Conservation (phyloP, 2,113 vertebrate genomes). For the Salvelinus fontinalis region DNA sequence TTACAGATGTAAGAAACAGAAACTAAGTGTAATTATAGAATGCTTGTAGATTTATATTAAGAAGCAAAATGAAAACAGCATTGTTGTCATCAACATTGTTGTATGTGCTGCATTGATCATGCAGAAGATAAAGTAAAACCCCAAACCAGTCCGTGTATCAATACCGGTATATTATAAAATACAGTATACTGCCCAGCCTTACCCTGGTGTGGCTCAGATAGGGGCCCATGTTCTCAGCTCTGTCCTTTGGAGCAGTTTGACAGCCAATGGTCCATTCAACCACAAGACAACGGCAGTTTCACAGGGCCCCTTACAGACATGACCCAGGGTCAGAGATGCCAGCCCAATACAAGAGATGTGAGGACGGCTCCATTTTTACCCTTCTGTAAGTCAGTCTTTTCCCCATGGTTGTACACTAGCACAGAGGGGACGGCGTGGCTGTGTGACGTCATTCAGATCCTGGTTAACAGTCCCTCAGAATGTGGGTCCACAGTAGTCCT, state of each 20-base stretch:
- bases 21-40: too few species aligned
- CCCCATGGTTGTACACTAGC: neutral
- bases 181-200: too few species aligned
- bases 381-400: neutral
- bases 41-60: too few species aligned
- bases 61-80: too few species aligned
- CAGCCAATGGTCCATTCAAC: conserved; percentile 6
- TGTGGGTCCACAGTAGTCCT: conserved; percentile 5
- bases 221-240: neutral
- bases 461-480: conserved; percentile 18
- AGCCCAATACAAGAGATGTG: conserved; percentile 19
- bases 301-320: conserved; percentile 3
- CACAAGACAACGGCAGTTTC: conserved; percentile 18
- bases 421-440: conserved; percentile 9
- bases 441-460: conserved; percentile 14
- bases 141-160: too few species aligned
- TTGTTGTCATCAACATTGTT: too few species aligned
- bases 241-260: neutral
- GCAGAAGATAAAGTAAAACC: too few species aligned
- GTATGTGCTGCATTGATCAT: too few species aligned
- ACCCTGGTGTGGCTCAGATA: neutral
- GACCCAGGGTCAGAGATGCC: conserved; percentile 19
- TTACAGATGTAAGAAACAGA: too few species aligned
- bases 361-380: conserved; percentile 17
- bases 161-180: too few species aligned